phyloP scores from a whole-genome alignment of 2,113 vertebrate species.

The Callocephalon fimbriatum region DNA sequence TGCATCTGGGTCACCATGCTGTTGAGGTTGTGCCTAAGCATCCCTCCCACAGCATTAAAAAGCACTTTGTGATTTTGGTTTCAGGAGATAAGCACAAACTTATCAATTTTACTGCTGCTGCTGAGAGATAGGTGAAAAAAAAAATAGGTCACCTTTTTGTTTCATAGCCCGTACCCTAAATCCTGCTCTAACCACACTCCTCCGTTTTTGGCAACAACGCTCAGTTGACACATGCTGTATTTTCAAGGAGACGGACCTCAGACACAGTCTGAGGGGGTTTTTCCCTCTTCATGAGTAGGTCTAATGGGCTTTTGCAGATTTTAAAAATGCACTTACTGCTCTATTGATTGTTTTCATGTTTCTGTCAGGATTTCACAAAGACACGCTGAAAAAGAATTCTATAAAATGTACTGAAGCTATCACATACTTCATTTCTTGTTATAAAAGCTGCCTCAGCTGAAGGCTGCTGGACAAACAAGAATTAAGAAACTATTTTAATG shows the following conservation, averaged over 20 bases:
- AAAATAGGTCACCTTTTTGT: not conserved
- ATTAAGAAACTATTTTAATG: slow-evolving; percentile 65
- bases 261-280: not conserved
- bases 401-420: slow-evolving; percentile 33
- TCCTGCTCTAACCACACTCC: not conserved
- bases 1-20: not conserved
- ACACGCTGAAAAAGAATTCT: slow-evolving; percentile 22
- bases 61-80: not conserved
- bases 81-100: not conserved
- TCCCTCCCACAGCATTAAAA: not conserved
- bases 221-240: not conserved
- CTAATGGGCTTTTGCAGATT: slow-evolving; percentile 9
- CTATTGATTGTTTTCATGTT: slow-evolving; percentile 26
- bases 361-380: slow-evolving; percentile 57
- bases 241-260: not conserved
- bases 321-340: not conserved
- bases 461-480: slow-evolving; percentile 46
- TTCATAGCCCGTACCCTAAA: not conserved
- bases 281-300: not conserved
- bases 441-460: slow-evolving; percentile 65
- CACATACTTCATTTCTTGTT: slow-evolving; percentile 32
- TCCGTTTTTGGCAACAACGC: not conserved
- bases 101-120: not conserved
- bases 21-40: fast-evolving
- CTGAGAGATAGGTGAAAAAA: not conserved